Base-by-base conservation (phyloP, 2,888 invertebrate genomes). In the Drosophila kambysellisi region DNA sequence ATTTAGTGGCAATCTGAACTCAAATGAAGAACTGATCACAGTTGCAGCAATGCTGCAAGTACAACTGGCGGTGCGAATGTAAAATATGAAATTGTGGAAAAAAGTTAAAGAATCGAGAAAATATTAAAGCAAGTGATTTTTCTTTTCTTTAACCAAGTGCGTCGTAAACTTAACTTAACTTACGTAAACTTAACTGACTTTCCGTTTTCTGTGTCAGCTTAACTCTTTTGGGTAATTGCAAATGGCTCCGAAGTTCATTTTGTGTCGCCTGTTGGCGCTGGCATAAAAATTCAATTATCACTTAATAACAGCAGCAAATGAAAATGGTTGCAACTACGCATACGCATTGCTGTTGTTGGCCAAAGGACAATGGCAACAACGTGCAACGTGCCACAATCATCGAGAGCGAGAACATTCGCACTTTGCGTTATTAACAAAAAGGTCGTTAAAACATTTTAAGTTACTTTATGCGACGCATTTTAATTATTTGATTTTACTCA, bases 231-330 rank as follows among this genome's bases (percentile, higher is more conserved):
- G 32, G 65, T 78, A 67, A 81, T 66, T 65, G 53, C 17, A 62
- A 61, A 70, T 63, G 67, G 53, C 50, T 59, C 60, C 67, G 75
- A 79, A 70, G 64, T 79, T 61, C 62, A 81, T 70, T 81, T 75
- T 37, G 53, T 59, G 52, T 54, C 57, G 64, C 60, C 65, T 63
- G 62, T 78, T 77, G 67, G 79, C 74, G 76, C 69, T 52, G 86
- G 81, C 89, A 86, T 82, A 86, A 84, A 88, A 88, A 88, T 88
- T 90, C 90, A 88, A 88, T 88, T 88, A 88, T 88, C 88, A 89
- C 88, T 87, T 87, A 84, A 88, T 89, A 89, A 86, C 77, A 76
- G 64, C 56, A 70, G 78, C 70, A 80, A 85, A 88, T 83, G 81
- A 70, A 84, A 87, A 85, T 83, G 79, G 86, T 86, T 68, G 61